Conservation (phyloP, 2,888 invertebrate genomes). For the Callimorpha dominula region DNA sequence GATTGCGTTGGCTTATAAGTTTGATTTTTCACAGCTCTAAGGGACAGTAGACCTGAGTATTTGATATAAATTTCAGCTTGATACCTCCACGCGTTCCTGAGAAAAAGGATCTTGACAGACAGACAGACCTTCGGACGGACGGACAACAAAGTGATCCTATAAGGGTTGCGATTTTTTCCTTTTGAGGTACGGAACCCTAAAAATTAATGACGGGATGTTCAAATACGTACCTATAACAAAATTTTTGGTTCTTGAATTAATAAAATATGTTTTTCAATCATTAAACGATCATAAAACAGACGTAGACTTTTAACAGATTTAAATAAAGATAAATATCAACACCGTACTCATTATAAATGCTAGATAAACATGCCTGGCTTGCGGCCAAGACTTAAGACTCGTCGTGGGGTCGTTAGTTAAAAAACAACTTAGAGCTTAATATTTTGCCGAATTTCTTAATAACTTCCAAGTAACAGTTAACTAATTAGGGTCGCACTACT, state of each 20-base stretch:
- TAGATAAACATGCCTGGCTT: neutral
- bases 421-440: neutral
- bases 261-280: too few species aligned
- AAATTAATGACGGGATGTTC: too few species aligned
- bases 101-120: too few species aligned
- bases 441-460: neutral
- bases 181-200: too few species aligned
- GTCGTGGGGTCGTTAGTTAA: neutral
- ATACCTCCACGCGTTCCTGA: too few species aligned
- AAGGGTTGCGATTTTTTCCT: too few species aligned
- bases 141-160: too few species aligned
- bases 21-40: too few species aligned
- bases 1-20: too few species aligned
- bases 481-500: neutral
- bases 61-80: too few species aligned
- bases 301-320: neutral
- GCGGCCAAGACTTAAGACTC: neutral
- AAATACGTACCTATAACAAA: neutral
- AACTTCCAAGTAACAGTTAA: neutral
- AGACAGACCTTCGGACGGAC: too few species aligned
- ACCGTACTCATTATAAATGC: neutral
- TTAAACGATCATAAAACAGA: neutral
- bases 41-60: too few species aligned
- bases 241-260: neutral
- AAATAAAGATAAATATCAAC: neutral